These are phyloP conservation scores for Sinotaia quadrata DNA, from an alignment of 2,888 invertebrate species.

Conservation along the genomic window DNA sequence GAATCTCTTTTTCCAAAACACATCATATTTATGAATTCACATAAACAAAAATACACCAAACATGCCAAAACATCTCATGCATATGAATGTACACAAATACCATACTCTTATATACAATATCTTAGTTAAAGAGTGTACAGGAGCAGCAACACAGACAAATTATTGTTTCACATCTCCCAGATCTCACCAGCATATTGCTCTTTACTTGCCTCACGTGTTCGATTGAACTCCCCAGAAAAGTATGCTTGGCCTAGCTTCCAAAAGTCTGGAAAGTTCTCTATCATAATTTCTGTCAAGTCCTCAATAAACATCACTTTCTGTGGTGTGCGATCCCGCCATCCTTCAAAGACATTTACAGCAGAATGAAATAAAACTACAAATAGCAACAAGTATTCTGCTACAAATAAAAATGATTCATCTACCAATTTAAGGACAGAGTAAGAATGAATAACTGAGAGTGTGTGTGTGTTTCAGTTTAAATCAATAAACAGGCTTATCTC, in stretches of 20 bases:
- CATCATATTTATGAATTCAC: too few species aligned
- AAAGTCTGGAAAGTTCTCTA: slow-evolving; percentile 87
- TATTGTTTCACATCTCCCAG: not conserved
- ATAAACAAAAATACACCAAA: too few species aligned
- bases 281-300: slow-evolving; percentile 83
- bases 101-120: too few species aligned
- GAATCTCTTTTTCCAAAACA: too few species aligned
- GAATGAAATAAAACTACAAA: not conserved
- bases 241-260: slow-evolving; percentile 97
- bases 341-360: slow-evolving; percentile 7
- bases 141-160: not conserved
- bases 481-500: too few species aligned
- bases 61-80: not conserved
- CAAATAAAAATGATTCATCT: not conserved
- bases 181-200: too few species aligned
- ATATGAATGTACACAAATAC: too few species aligned
- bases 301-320: slow-evolving; percentile 84
- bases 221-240: slow-evolving; percentile 80
- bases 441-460: too few species aligned
- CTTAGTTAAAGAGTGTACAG: too few species aligned
- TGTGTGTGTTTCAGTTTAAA: too few species aligned
- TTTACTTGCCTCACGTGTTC: slow-evolving; percentile 58
- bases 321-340: slow-evolving; percentile 73
- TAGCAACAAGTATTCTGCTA: not conserved
- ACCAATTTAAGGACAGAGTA: too few species aligned